Base-by-base conservation (phyloP, 1,140 invertebrate genomes). In the Saccostrea glomerata region DNA sequence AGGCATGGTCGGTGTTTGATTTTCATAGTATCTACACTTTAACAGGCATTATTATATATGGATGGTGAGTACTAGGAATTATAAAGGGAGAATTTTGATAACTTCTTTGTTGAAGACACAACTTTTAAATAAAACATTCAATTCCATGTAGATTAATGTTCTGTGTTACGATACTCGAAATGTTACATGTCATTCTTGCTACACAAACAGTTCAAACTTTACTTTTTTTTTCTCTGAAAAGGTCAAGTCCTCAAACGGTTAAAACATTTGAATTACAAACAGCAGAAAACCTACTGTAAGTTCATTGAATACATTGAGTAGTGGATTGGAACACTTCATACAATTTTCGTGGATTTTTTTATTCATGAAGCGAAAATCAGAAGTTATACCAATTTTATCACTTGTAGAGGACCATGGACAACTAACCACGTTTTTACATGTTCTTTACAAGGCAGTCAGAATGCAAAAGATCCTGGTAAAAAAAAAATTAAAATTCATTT, bases 1-100 rank as follows among this genome's bases (percentile, higher is more conserved):
- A 93, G 85, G 93, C 92, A 17, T 94, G 94, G 94, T 91, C 91
- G 1, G 90, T 94, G 4, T 89, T 94, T 83, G 93, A 94, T 86
- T 88, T 94, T 11, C 89, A 92, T n/a, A 82, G 90, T 82, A 88
- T 90, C 13, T 93, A 94, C 87, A 93, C 91, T 47, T 88, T 94
- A 30, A 92, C 92, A 60, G 93, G 93, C 40, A 92, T 94, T 20
- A 92, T 91, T 23, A 89, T 94, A 23, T 92, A 91, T 91, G 93
- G 93, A 60, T 94, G 94, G 94, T 94, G 88, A 30, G 91, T 91
- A 30, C 25, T 83, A 15, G 60, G 17, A 82, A 47, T 47, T 47
- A 47, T 9, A 47, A 47, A 47, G 47, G 0, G 47, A 47, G 9
- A 47, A 47, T 9, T 47, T 47, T 47, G 5, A 6, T 3, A 47